Base-by-base conservation (phyloP, 2,797 vertebrate genomes). In the Crypturellus tataupa region DNA sequence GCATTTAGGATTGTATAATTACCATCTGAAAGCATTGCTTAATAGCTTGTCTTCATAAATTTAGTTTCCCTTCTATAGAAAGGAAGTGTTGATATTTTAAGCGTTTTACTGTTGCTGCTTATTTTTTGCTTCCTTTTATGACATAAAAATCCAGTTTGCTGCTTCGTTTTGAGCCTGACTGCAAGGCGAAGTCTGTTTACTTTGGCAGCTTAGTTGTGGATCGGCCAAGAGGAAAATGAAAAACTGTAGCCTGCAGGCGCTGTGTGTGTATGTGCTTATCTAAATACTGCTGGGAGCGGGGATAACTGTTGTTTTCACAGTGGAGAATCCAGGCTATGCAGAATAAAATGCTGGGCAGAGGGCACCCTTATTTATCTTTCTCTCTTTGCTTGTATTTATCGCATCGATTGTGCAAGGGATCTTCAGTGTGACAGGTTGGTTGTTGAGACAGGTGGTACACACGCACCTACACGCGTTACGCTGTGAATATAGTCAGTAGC, bases 141-240 rank as follows among this genome's bases (percentile, higher is more conserved):
- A 94, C 88, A 95, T 96, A 82, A 92, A 93, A 87, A 94, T 95
- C 94, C 91, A 93, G 89, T 93, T 97, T 93, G 55, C 62, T 91
- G 87, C 67, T 87, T 97, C 90, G 87, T 96, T 97, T 89, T 97
- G 95, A 97, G 96, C 85, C 94, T 82, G 90, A 92, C 89, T 94
- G 86, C 93, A 94, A 97, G 92, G 87, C 64, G 27, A 89, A 94
- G 92, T 95, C 73, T 94, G 96, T 97, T 97, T 97, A 79, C 97
- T 97, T 97, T 97, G 97, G 95, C 95, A 95, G 90, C 83, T 94
- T 94, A 92, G 85, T 85, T 98, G 95, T 96, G 94, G 94, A 91
- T 90, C n/a, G 86, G 86, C 87, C 83, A 96, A 93, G 87, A 95
- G 90, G 87, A 96, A 96, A 96, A 85, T 95, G 94, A 96, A 96